Conservation (phyloP, 2,888 invertebrate species). For the Erebia palarica region DNA sequence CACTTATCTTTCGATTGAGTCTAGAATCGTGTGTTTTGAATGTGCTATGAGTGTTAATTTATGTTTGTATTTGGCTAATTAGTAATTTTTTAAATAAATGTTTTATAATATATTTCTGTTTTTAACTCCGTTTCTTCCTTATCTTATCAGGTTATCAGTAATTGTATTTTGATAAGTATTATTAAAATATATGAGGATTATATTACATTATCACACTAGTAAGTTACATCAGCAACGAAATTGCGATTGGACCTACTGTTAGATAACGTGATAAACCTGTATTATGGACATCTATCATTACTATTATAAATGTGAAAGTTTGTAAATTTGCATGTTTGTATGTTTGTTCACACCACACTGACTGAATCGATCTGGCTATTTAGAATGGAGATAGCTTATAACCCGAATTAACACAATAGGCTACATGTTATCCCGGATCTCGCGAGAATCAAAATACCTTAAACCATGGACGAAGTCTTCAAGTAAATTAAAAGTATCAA, state of each 20-base stretch:
- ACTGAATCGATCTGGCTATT: too few species aligned
- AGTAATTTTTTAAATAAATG: constrained; percentile 5
- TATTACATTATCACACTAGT: not conserved
- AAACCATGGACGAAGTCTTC: too few species aligned
- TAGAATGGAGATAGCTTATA: too few species aligned
- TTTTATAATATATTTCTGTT: constrained; percentile 11
- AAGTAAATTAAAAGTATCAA: too few species aligned
- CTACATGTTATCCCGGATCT: too few species aligned
- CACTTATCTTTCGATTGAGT: constrained; percentile 85
- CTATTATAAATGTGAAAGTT: too few species aligned
- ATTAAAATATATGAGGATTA: not conserved
- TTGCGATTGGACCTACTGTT: not conserved
- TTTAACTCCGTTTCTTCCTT: not conserved
- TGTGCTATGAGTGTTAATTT: constrained; percentile 21
- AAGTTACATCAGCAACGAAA: not conserved
- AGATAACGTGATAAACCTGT: not conserved
- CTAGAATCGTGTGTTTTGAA: constrained; percentile 2
- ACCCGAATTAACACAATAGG: too few species aligned
- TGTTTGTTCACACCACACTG: too few species aligned
- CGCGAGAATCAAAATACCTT: too few species aligned
- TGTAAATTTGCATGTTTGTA: too few species aligned
- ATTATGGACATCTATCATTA: not conserved
- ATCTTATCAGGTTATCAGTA: not conserved
- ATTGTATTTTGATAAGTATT: not conserved
- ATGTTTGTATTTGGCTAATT: constrained; percentile 12